phyloP scores from a whole-genome alignment of 2,888 invertebrate species.

The Trissolcus japonicus region DNA sequence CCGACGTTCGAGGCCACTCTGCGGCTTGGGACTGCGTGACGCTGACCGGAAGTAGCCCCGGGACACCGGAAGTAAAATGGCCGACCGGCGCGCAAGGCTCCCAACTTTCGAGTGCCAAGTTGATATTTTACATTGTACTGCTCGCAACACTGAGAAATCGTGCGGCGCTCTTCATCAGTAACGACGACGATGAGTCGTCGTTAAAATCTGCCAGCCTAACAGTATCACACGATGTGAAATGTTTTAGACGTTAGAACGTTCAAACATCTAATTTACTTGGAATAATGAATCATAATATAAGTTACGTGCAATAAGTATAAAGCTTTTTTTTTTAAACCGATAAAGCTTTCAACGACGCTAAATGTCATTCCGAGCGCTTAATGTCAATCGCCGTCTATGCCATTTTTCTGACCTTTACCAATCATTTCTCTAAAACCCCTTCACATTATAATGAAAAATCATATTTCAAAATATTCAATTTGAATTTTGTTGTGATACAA shows the following conservation, averaged over 20 bases:
- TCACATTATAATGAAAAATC: not conserved
- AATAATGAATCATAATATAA: too few relatives aligned
- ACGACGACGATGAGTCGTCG: slow-evolving; percentile 44
- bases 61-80: slow-evolving; percentile 76
- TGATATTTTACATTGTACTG: slow-evolving; percentile 68
- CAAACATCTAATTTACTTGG: too few relatives aligned
- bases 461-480: not conserved
- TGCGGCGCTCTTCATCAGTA: slow-evolving; percentile 52
- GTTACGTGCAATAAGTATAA: too few relatives aligned
- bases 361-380: slow-evolving; percentile 68
- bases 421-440: slow-evolving; percentile 21
- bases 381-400: slow-evolving; percentile 66
- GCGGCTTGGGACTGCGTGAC: slow-evolving; percentile 74
- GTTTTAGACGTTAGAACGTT: too few relatives aligned
- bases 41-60: slow-evolving; percentile 74
- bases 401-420: slow-evolving; percentile 72
- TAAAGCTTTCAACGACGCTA: slow-evolving; percentile 13
- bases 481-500: too few relatives aligned
- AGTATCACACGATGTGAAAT: slow-evolving; percentile 6
- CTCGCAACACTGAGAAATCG: slow-evolving; percentile 63
- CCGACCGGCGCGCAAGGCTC: slow-evolving; percentile 61
- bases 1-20: slow-evolving; percentile 65
- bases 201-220: slow-evolving; percentile 31
- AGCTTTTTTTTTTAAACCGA: too few relatives aligned
- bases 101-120: slow-evolving; percentile 64